Percentiles rank a stretch among this genome's conserved stretches.
These are phyloP conservation scores for Lithophane leautieri DNA, from an alignment of 2,888 invertebrate genomes.

Conservation along the genomic window DNA sequence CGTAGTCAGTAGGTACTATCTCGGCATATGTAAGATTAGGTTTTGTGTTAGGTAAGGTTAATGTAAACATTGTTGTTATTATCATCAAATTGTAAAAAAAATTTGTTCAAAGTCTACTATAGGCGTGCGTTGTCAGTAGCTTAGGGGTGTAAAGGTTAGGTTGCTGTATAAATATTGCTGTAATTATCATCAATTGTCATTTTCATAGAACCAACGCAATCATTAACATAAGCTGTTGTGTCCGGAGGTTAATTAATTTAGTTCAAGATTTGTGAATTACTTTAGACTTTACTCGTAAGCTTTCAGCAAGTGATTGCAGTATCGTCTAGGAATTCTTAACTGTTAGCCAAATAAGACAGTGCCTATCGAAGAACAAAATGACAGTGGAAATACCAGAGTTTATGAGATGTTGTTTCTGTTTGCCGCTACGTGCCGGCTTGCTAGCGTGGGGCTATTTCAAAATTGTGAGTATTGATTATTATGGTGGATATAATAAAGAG, in stretches of 20 bases:
- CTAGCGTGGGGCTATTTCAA: constrained; percentile 58
- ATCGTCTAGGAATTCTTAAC: not conserved
- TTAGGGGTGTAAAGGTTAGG: not conserved
- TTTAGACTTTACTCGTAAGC: not conserved
- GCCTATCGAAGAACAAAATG: constrained; percentile 35
- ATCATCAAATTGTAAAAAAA: not conserved
- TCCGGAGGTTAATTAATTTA: not conserved
- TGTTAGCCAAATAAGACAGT: not conserved
- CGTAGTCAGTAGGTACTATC: not conserved
- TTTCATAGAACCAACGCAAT: not conserved
- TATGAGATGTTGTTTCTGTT: constrained; percentile 58
- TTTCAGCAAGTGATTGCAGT: not conserved
- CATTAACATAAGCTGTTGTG: not conserved
- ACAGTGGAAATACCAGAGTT: constrained; percentile 35
- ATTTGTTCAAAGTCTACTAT: not conserved
- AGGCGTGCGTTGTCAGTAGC: not conserved
- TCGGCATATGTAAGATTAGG: not conserved
- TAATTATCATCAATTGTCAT: not conserved
- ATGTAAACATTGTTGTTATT: constrained; percentile 17
- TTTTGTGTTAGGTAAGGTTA: constrained; percentile 2
- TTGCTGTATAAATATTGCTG: not conserved
- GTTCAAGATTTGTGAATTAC: not conserved
- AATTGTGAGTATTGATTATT: constrained; percentile 61
- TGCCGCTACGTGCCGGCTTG: constrained; percentile 59
- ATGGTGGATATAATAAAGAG: not conserved